Evolutionary conservation across 2,888 invertebrate species (phyloP), one percentile per base, ranked within the genome.

Genomic region (Exocentrus adspersus): DNA sequence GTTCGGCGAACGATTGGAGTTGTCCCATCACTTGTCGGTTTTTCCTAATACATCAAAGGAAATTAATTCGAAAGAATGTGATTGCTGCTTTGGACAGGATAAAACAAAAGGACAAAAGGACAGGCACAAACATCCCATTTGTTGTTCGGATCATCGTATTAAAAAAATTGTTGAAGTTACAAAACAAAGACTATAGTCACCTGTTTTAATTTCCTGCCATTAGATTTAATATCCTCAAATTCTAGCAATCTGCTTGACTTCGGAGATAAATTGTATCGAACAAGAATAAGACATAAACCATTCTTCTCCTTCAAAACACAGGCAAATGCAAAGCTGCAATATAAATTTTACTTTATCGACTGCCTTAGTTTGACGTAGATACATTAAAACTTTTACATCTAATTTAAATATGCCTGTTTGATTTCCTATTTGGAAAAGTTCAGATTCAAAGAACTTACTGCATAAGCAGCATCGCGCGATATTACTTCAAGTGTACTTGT

Each of bases 401-500:
- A 54, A 61, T 61, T 53, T 54, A 54, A 61, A 61, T 48, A 61
- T 54, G 46, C 53, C 41, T 28, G 48, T 54, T 48, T 54, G 61
- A 61, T 61, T 54, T 54, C 52, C 61, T 24, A 61, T 61, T 54
- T 48, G 14, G 16, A 48, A 45, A 54, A 61, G 45, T 54, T 61
- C 42, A 12, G 37, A 46, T 10, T 54, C 24, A 14, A n/a, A 14
- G 28, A 41, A 53, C 10, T 41, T 7, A 17, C 54, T 41, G 61
- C 61, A 61, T 42, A 54, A 61, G 54, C 54, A 54, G 48, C 17
- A 19, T 48, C 54, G 46, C 48, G 46, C 48, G 41, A 45, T 53
- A 53, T 60, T 60, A 60, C 53, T 51, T 51, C 51, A 30, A 66
- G 60, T 60, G 59, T 58, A 63, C 67, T 68, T 59, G 64, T 64